phyloP scores from a whole-genome alignment of 2,797 vertebrate genomes.

The Linurgus olivaceus region DNA sequence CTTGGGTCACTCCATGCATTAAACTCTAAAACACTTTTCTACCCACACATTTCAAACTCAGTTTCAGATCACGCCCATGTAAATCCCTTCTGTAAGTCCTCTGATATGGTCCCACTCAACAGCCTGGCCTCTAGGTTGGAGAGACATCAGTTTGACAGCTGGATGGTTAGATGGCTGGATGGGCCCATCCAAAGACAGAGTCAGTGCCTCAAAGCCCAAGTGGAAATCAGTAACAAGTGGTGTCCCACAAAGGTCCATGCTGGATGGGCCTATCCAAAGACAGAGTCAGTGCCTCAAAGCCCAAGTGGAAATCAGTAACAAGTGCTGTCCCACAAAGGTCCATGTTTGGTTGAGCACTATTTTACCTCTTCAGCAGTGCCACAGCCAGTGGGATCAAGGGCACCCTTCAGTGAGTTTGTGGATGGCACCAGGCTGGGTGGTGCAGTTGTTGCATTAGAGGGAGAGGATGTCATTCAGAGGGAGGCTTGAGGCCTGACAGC shows the following conservation, averaged over 20 bases:
- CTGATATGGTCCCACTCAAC: not conserved
- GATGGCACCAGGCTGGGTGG: not conserved
- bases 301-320: not conserved
- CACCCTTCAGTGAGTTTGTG: not conserved
- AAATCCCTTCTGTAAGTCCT: not conserved
- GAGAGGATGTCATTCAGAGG: not conserved
- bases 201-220: not conserved
- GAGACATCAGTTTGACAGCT: not conserved
- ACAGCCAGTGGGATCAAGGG: not conserved
- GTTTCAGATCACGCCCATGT: not conserved
- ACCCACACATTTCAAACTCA: not conserved
- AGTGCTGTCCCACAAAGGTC: not conserved
- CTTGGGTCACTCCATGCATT: not conserved
- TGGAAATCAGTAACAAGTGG: not conserved
- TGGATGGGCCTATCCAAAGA: not conserved
- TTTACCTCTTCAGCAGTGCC: not conserved
- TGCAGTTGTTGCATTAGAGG: not conserved
- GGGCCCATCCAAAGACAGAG: not conserved
- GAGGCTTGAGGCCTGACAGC: not conserved
- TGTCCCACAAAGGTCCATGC: not conserved
- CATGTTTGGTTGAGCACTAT: not conserved
- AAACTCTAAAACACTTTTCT: not conserved
- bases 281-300: not conserved
- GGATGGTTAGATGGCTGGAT: not conserved
- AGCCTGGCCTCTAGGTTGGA: not conserved